These are phyloP conservation scores for Halcyon badia DNA, from an alignment of 2,797 vertebrate species.

Conservation along the genomic window DNA sequence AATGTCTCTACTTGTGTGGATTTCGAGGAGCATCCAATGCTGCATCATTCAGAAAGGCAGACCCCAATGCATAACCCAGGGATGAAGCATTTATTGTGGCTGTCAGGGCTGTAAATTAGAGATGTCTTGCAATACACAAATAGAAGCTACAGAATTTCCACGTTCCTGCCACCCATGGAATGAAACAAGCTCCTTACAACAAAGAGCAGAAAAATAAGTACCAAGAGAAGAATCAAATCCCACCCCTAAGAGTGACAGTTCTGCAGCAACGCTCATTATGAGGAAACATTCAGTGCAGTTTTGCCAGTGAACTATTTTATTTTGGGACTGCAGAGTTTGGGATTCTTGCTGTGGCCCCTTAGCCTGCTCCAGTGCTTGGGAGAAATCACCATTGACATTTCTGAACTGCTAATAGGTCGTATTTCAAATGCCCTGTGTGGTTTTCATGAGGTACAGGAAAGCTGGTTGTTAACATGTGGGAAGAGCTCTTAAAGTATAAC, in stretches of 20 bases:
- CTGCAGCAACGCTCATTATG: background rate
- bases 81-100: background rate
- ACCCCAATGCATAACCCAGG: accelerated
- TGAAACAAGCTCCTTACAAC: accelerated
- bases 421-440: background rate
- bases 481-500: background rate
- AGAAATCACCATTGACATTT: background rate
- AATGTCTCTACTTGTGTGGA: background rate
- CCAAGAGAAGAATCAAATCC: background rate
- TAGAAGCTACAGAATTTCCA: background rate
- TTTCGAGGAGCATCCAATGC: background rate
- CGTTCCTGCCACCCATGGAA: background rate
- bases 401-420: no score
- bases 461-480: background rate
- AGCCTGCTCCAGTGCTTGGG: background rate
- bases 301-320: accelerated
- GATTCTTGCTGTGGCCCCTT: background rate
- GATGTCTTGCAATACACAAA: accelerated
- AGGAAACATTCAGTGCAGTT: background rate
- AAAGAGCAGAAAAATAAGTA: background rate
- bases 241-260: background rate
- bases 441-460: background rate
- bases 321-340: background rate
- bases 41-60: background rate
- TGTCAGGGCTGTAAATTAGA: background rate